Base-by-base conservation (phyloP, 2,888 invertebrate genomes). In the Nephrotoma guestfalica region DNA sequence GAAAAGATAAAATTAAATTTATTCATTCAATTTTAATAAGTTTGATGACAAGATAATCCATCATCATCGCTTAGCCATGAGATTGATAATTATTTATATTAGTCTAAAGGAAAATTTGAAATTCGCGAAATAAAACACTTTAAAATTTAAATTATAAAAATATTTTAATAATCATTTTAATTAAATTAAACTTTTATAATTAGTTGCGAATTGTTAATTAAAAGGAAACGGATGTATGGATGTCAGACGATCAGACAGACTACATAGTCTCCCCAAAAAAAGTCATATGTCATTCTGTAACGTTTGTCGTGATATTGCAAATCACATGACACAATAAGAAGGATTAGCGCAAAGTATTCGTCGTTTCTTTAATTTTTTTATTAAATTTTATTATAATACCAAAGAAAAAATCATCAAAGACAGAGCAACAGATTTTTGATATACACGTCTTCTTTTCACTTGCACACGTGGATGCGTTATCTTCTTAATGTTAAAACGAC, bases 141-240 rank as follows among this genome's bases (percentile, higher is more conserved):
- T 51, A 51, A 51, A 51, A 51, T 51, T 13, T 15, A 30, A 71
- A 71, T 30, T 30, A 30, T 11, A n/a, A 18, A 51, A 15, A 51
- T 51, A 51, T 71, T 71, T 71, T 30, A 71, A 71, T 71, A 30
- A 71, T 71, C 30, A 71, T 71, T 71, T 71, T 71, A 71, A 71
- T 71, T 71, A 71, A 71, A 71, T 71, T 71, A 71, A 71, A 41
- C 84, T 41, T 84, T 42, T 84, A 41, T 84, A 41, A 15, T 84
- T 84, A 41, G 41, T 84, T 41, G 84, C 84, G 15, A 84, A 15
- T 41, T 41, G n/a, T 41, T 84, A 84, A 84, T 84, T 84, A 84
- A 71, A 41, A 84, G 84, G 84, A 84, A 84, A 84, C 84, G 84
- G 84, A 84, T 41, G 41, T 84, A 84, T 42, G 42, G 84, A 84